phyloP scores from a whole-genome alignment of 2,797 vertebrate species.

The Acanthurus tractus region DNA sequence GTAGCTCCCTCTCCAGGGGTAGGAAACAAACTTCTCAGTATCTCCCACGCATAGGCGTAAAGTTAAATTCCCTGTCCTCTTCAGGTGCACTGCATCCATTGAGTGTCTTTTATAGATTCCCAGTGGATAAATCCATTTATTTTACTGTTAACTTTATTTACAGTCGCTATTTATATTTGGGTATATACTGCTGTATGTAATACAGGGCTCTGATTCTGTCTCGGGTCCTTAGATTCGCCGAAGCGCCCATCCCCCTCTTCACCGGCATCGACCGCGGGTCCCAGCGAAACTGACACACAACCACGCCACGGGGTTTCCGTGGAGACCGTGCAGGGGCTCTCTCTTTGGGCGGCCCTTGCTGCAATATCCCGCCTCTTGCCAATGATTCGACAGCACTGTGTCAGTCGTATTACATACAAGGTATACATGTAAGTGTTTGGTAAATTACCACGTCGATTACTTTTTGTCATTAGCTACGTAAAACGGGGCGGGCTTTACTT shows the following conservation, averaged over 20 bases:
- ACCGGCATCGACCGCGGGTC: constrained; percentile 90
- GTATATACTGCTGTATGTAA: constrained; percentile 87
- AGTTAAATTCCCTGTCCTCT: constrained; percentile 85
- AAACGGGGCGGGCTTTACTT: constrained; percentile 65
- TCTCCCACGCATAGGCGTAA: constrained; percentile 83
- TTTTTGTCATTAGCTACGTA: constrained; percentile 46
- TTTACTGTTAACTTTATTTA: constrained; percentile 83
- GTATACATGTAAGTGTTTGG: constrained; percentile 58
- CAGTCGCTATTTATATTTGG: constrained; percentile 86
- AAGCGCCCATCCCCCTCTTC: constrained; percentile 92
- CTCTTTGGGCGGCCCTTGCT: constrained; percentile 68
- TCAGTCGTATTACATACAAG: constrained; percentile 49
- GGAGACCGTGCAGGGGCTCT: constrained; percentile 90
- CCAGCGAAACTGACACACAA: constrained; percentile 93
- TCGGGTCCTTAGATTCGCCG: constrained; percentile 86
- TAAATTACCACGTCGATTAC: constrained; percentile 4
- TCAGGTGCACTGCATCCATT: constrained; percentile 81
- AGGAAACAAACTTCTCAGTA: constrained; percentile 87
- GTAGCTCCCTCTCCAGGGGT: constrained; percentile 84
- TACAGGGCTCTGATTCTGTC: constrained; percentile 87
- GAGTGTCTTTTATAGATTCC: constrained; percentile 77
- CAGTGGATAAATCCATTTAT: constrained; percentile 79
- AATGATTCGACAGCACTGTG: constrained; percentile 62
- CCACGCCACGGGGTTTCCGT: constrained; percentile 94
- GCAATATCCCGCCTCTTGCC: constrained; percentile 49